Percentiles rank a stretch among this genome's conserved stretches.
phyloP scores from a whole-genome alignment of 2,113 vertebrate species.

The Falco punctatus region DNA sequence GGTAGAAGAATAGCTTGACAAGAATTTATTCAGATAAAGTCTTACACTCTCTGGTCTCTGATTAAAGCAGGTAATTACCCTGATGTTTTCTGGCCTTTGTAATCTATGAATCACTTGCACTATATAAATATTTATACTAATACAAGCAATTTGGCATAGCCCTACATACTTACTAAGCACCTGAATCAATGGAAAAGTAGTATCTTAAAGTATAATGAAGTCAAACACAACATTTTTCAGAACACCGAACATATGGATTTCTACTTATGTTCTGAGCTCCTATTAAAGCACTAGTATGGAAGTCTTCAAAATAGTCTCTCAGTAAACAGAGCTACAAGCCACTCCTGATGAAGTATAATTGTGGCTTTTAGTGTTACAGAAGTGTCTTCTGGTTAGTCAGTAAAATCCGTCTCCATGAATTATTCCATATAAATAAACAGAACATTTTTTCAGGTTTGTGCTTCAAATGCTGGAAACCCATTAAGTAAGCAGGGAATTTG shows the following conservation, averaged over 20 bases:
- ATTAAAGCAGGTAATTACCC: background rate
- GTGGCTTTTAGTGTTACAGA: background rate
- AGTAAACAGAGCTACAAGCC: background rate
- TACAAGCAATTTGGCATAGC: background rate
- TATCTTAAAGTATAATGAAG: background rate
- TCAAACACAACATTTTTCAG: background rate
- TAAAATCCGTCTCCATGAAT: background rate
- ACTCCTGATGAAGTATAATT: background rate
- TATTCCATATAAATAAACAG: background rate
- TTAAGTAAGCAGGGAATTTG: background rate
- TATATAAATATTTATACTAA: background rate
- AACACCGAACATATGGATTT: background rate
- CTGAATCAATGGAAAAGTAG: background rate
- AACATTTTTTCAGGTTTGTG: background rate
- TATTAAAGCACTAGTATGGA: background rate
- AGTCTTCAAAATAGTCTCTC: background rate
- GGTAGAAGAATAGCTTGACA: background rate
- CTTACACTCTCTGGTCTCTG: background rate
- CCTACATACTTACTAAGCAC: background rate
- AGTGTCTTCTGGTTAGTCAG: background rate
- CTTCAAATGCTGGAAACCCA: background rate
- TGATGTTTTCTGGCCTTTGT: background rate
- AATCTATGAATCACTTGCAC: background rate
- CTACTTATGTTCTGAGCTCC: background rate
- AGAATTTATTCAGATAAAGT: background rate